Percentiles rank a stretch among this genome's conserved stretches.
phyloP scores from a whole-genome alignment of 64 coral and sea anemone species.

The Stichodactyla helianthus region DNA sequence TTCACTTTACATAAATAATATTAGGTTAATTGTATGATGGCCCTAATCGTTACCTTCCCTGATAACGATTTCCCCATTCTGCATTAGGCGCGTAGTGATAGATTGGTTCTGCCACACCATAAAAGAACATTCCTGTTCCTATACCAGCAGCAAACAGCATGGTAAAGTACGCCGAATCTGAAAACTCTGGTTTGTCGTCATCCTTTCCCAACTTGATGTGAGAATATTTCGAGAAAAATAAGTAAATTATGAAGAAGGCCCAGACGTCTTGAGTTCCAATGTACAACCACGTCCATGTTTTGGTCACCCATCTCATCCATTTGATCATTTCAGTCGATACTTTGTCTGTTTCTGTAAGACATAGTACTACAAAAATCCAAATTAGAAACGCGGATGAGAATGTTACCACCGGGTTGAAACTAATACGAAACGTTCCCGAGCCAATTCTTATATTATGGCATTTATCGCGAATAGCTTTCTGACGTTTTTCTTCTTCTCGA shows the following conservation, averaged over 20 bases:
- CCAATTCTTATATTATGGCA: background rate
- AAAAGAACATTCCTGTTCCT: constrained; percentile 57
- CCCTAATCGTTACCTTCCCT: constrained; percentile 34
- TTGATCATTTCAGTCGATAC: constrained; percentile 5
- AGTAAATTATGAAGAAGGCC: constrained; percentile 39
- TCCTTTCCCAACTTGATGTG: constrained; percentile 63
- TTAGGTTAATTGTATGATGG: no score
- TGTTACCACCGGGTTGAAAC: constrained; percentile 30
- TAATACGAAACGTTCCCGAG: background rate
- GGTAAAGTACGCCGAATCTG: constrained; percentile 51
- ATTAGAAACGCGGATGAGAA: constrained; percentile 12
- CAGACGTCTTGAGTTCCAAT: constrained; percentile 69
- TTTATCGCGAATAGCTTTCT: background rate
- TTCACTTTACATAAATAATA: no score
- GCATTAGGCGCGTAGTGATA: constrained; percentile 32
- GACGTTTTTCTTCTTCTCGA: background rate
- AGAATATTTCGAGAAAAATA: constrained; percentile 57
- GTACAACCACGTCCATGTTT: constrained; percentile 63
- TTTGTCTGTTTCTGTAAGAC: background rate
- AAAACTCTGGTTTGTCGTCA: constrained; percentile 59
- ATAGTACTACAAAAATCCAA: constrained; percentile 12
- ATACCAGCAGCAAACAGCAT: constrained; percentile 77
- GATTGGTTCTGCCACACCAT: constrained; percentile 50
- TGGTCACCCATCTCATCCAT: constrained; percentile 51
- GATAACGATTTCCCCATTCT: constrained; percentile 40